Evolutionary conservation across 2,113 vertebrate species (phyloP).

Genomic region (Pseudopodoces humilis): DNA sequence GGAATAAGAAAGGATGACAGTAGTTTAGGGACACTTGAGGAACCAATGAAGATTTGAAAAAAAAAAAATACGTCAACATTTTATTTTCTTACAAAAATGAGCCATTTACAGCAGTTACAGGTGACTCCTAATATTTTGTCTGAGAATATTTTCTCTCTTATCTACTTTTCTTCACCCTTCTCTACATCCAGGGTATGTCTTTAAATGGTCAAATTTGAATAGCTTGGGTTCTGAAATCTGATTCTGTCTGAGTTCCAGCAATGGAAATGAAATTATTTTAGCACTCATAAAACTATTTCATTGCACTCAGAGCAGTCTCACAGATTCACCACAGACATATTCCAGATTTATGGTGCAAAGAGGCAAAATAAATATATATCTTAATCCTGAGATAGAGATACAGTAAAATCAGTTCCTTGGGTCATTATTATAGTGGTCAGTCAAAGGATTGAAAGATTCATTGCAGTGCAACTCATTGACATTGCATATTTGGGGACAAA

Average conservation of each 20-base stretch:
- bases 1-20: not conserved
- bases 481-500: not conserved
- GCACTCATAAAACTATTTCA: not conserved
- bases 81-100: not conserved
- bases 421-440: not conserved
- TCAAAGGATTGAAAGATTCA: not conserved
- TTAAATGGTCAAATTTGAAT: not conserved
- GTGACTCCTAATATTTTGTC: not conserved
- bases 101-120: not conserved
- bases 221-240: not conserved
- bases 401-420: not conserved
- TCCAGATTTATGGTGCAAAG: not conserved
- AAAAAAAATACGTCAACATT: not conserved
- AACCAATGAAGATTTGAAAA: not conserved
- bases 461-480: not conserved
- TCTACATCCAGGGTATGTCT: not conserved
- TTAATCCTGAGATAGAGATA: not conserved
- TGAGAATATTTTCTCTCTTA: not conserved
- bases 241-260: not conserved
- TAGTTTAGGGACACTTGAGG: not conserved
- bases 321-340: not conserved
- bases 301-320: not conserved
- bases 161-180: not conserved
- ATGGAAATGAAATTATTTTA: not conserved
- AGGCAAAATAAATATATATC: not conserved